phyloP scores from a whole-genome alignment of 2,888 invertebrate species.

The Leptogaster cylindrica region DNA sequence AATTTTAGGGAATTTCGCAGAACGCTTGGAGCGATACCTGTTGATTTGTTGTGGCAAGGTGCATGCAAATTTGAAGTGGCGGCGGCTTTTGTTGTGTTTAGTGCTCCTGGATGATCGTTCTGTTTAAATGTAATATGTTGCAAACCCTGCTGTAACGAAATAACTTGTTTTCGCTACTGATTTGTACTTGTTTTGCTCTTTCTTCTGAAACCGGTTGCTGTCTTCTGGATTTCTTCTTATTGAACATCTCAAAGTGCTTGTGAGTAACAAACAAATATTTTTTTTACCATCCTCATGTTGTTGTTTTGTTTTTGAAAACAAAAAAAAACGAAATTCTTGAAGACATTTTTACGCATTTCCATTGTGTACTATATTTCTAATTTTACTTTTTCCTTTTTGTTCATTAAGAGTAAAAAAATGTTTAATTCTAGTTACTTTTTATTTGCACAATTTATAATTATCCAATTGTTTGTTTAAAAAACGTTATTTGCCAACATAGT shows the following conservation, averaged over 20 bases:
- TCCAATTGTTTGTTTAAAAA: too few relatives aligned
- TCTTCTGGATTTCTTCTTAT: not conserved
- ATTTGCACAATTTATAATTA: too few relatives aligned
- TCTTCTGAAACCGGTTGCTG: slow-evolving; percentile 1
- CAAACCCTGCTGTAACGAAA: not conserved
- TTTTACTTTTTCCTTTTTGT: too few relatives aligned
- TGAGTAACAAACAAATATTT: too few relatives aligned
- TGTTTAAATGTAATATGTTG: not conserved
- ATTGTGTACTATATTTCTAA: too few relatives aligned
- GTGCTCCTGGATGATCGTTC: not conserved
- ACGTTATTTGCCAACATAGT: too few relatives aligned
- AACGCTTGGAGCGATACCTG: not conserved
- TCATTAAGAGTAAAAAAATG: too few relatives aligned
- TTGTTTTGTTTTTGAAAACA: too few relatives aligned
- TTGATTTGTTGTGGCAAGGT: not conserved
- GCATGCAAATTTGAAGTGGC: not conserved
- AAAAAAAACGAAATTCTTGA: too few relatives aligned
- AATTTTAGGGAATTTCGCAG: not conserved
- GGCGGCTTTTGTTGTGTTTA: not conserved
- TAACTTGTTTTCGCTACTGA: slow-evolving; percentile 6
- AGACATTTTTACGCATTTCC: too few relatives aligned
- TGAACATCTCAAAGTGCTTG: not conserved
- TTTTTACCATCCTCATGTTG: too few relatives aligned
- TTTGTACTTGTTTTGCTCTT: not conserved
- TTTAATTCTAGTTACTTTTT: too few relatives aligned